phyloP scores from a whole-genome alignment of 2,797 vertebrate genomes.

The Neoniphon sammara region DNA sequence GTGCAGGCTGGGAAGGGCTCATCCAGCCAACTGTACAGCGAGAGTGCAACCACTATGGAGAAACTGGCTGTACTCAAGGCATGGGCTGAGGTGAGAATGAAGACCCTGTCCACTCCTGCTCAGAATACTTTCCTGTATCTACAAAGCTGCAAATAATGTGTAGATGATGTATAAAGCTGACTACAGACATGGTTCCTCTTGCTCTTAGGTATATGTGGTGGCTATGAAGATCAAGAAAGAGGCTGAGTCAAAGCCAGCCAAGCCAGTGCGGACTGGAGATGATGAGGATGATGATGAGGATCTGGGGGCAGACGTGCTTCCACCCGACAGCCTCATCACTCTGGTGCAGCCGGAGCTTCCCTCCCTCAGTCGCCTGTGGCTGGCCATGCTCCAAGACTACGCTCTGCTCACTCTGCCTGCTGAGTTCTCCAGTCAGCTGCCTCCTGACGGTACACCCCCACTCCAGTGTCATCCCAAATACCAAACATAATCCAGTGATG shows the following conservation, averaged over 20 bases:
- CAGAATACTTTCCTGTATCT: neutral
- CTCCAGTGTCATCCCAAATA: neutral
- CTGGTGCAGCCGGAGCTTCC: slow-evolving; percentile 95
- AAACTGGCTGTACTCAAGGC: slow-evolving; percentile 97
- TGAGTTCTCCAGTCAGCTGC: slow-evolving; percentile 98
- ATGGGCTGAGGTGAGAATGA: slow-evolving; percentile 92
- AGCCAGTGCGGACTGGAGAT: slow-evolving; percentile 77
- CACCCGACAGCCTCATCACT: slow-evolving; percentile 95
- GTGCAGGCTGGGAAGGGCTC: slow-evolving; percentile 95
- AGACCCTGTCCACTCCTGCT: neutral
- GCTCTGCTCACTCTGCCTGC: slow-evolving; percentile 95
- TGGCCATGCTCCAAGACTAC: slow-evolving; percentile 94
- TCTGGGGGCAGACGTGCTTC: slow-evolving; percentile 85
- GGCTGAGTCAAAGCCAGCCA: slow-evolving; percentile 89
- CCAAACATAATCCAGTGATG: slow-evolving; percentile 9
- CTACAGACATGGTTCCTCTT: neutral
- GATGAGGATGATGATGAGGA: slow-evolving; percentile 92
- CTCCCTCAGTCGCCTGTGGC: slow-evolving; percentile 93
- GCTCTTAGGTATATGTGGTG: slow-evolving; percentile 92
- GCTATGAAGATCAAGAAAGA: slow-evolving; percentile 99
- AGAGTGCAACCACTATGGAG: slow-evolving; percentile 99
- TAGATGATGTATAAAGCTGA: neutral
- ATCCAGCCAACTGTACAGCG: slow-evolving; percentile 94
- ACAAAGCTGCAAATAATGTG: neutral
- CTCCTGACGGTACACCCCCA: slow-evolving; percentile 89